phyloP scores from a whole-genome alignment of 2,113 vertebrate species.

The Pituophis catenifer region DNA sequence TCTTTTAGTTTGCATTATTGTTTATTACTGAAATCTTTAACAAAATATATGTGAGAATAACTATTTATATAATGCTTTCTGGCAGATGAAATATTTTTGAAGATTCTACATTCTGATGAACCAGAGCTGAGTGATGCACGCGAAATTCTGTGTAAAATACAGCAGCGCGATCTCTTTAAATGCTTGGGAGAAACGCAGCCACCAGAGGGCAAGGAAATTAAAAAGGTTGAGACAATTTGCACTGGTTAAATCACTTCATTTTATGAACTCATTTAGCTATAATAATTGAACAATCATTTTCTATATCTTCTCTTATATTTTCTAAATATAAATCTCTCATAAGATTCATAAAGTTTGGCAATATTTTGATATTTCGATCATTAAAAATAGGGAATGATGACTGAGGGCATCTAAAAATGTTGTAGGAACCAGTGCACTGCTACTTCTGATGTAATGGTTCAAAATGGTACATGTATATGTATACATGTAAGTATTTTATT shows the following conservation, averaged over 20 bases:
- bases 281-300: background rate
- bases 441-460: background rate
- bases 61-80: conserved; percentile 20
- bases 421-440: background rate
- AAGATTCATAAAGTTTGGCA: background rate
- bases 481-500: too few relatives aligned
- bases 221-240: conserved; percentile 55
- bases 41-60: background rate
- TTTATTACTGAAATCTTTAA: background rate
- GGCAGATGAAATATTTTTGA: conserved; percentile 87
- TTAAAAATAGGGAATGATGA: background rate
- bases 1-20: background rate
- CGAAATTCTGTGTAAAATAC: conserved; percentile 81
- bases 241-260: background rate
- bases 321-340: background rate
- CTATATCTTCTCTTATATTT: background rate
- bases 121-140: conserved; percentile 74
- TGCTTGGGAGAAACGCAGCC: conserved; percentile 82
- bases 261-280: background rate
- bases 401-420: background rate
- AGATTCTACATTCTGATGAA: conserved; percentile 83
- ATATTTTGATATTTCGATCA: background rate
- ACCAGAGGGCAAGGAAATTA: conserved; percentile 4
- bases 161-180: conserved; percentile 83
- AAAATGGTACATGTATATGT: background rate